phyloP scores from a whole-genome alignment of 2,113 vertebrate species.

The Pterophyllum scalare region DNA sequence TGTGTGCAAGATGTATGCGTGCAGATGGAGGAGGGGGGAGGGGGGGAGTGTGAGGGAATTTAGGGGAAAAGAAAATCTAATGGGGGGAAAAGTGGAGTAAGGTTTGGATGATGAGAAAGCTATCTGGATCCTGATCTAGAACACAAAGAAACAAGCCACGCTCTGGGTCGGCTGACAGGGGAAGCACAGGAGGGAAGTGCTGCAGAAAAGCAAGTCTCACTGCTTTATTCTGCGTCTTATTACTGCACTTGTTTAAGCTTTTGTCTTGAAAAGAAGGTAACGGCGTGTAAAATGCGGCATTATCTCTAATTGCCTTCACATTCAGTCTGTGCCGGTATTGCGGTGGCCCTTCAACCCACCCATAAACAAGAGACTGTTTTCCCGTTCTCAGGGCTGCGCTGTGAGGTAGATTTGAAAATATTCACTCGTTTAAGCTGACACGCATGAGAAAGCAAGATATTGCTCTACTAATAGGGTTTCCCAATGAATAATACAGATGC shows the following conservation, averaged over 20 bases:
- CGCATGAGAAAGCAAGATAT: conserved; percentile 73
- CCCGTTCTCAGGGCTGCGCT: conserved; percentile 58
- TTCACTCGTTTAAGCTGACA: conserved; percentile 75
- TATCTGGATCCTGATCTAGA: conserved; percentile 74
- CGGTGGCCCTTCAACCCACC: conserved; percentile 58
- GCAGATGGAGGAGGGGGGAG: conserved; percentile 47
- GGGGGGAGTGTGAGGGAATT: conserved; percentile 72
- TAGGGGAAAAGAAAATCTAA: conserved; percentile 76
- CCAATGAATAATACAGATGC: conserved; percentile 67
- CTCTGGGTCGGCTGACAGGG: conserved; percentile 67
- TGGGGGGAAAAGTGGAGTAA: conserved; percentile 70
- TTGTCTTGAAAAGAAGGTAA: conserved; percentile 71
- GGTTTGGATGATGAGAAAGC: conserved; percentile 72
- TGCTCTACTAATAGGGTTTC: conserved; percentile 68
- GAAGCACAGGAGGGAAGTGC: conserved; percentile 47
- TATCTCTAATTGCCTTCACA: conserved; percentile 76
- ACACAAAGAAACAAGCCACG: conserved; percentile 61
- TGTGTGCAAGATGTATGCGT: conserved; percentile 74
- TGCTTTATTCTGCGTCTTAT: conserved; percentile 51
- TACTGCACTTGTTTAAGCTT: conserved; percentile 77
- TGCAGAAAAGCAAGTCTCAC: conserved; percentile 63
- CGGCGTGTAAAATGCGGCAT: conserved; percentile 73
- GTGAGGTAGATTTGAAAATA: conserved; percentile 74
- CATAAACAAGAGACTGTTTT: conserved; percentile 48
- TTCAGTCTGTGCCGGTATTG: conserved; percentile 47